A percentile compares a stretch with the other conserved stretches of the same genome.
phyloP scores from a whole-genome alignment of 2,797 vertebrate genomes.

The Phylloscopus collybita region DNA sequence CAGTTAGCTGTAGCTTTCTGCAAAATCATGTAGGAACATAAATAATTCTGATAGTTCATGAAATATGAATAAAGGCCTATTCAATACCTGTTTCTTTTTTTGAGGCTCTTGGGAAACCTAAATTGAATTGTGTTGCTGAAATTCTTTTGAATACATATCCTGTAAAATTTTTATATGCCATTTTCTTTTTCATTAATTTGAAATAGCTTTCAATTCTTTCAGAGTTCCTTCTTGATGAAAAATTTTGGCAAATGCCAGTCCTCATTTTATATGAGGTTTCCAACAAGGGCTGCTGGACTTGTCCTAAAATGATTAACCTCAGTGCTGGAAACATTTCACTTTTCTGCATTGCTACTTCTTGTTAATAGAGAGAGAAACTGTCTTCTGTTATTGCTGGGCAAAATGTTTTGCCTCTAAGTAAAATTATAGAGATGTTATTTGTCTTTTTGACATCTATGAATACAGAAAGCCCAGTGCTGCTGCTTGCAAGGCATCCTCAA shows the following conservation, averaged over 20 bases:
- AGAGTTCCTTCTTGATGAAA: neutral
- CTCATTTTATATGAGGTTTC: neutral
- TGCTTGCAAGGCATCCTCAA: neutral
- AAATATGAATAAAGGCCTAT: slow-evolving; percentile 28
- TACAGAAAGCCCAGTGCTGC: neutral
- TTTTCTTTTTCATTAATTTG: neutral
- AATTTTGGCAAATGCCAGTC: neutral
- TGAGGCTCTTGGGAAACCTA: neutral
- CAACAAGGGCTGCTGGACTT: neutral
- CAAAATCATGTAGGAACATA: neutral
- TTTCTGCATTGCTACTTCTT: neutral
- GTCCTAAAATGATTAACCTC: neutral
- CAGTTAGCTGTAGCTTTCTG: slow-evolving; percentile 20
- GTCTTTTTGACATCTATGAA: neutral
- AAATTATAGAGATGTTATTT: neutral
- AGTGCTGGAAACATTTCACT: neutral
- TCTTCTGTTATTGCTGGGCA: neutral
- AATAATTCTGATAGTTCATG: slow-evolving; percentile 31
- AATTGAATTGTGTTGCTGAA: slow-evolving; percentile 7
- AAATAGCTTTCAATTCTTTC: slow-evolving; percentile 5
- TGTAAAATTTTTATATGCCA: neutral
- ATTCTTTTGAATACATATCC: slow-evolving; percentile 5
- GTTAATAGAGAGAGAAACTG: neutral
- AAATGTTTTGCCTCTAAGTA: neutral
- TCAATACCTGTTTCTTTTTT: neutral